These are phyloP conservation scores for Prietella phreatophila DNA, from an alignment of 2,113 vertebrate species.

Conservation along the genomic window DNA sequence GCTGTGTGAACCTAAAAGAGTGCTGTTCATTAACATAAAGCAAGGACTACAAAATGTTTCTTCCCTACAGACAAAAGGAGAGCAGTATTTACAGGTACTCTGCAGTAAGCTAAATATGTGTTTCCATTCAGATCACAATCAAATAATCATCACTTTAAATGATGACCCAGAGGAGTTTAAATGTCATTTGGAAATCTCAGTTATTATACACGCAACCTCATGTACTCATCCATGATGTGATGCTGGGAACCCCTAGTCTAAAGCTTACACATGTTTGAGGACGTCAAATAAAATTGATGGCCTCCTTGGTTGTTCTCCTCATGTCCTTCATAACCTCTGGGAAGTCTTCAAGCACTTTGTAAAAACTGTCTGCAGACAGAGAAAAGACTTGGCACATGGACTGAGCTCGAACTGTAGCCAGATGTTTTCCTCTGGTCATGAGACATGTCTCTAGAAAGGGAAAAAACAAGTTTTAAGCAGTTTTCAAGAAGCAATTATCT, in stretches of 20 bases:
- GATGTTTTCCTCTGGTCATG: slow-evolving; percentile 67
- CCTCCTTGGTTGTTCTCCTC: slow-evolving; percentile 53
- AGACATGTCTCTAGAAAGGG: slow-evolving; percentile 60
- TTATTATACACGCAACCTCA: background rate
- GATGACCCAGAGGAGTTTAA: background rate
- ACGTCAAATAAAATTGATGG: slow-evolving; percentile 28
- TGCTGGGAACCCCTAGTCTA: background rate
- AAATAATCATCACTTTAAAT: background rate
- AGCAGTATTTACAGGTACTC: background rate
- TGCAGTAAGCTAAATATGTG: background rate
- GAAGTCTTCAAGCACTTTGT: slow-evolving; percentile 59
- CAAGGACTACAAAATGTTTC: background rate
- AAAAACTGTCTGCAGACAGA: slow-evolving; percentile 63
- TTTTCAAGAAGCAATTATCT: background rate
- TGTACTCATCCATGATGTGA: background rate
- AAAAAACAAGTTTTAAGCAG: slow-evolving; percentile 22
- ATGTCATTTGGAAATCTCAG: background rate
- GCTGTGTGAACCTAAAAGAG: background rate
- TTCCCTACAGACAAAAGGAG: background rate
- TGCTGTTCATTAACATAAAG: background rate
- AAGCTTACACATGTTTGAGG: background rate
- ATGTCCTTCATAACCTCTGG: slow-evolving; percentile 65
- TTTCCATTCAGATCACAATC: background rate
- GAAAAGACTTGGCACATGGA: slow-evolving; percentile 68
- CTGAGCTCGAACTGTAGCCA: slow-evolving; percentile 62